These are phyloP conservation scores for Melikaiella ostensackeni DNA, from an alignment of 2,888 invertebrate genomes.

Conservation along the genomic window DNA sequence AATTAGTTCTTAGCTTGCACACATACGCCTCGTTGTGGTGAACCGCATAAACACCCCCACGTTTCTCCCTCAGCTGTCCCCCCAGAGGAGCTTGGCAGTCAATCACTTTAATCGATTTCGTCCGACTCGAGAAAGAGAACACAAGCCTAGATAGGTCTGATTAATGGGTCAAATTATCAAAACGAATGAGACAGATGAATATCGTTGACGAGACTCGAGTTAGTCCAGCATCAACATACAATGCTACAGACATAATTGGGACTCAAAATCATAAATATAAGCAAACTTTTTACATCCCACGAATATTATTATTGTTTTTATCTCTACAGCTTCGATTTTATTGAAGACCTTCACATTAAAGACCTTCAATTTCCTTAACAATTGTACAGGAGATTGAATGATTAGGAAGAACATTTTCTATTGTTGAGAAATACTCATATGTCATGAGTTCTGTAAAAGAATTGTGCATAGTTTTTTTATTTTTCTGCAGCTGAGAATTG, in stretches of 20 bases:
- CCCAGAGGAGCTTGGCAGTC: slow-evolving; percentile 31
- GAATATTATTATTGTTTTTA: neutral
- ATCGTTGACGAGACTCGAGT: slow-evolving; percentile 30
- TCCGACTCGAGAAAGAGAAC: slow-evolving; percentile 28
- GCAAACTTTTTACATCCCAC: neutral
- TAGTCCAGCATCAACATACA: slow-evolving; percentile 27
- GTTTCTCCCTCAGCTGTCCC: slow-evolving; percentile 17
- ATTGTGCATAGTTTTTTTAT: too few relatives aligned
- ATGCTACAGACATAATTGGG: slow-evolving; percentile 21
- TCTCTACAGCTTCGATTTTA: neutral
- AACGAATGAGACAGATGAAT: slow-evolving; percentile 40
- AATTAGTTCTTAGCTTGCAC: slow-evolving; percentile 33
- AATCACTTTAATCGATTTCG: slow-evolving; percentile 39
- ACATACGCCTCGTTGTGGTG: slow-evolving; percentile 9
- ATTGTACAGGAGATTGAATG: too few relatives aligned
- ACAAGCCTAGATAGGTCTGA: slow-evolving; percentile 39
- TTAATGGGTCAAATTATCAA: slow-evolving; percentile 40
- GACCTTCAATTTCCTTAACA: neutral
- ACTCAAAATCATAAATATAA: slow-evolving; percentile 1
- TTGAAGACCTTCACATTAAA: neutral
- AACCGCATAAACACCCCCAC: slow-evolving; percentile 33
- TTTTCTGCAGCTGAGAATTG: too few relatives aligned
- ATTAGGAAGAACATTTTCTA: too few relatives aligned
- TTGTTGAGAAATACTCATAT: too few relatives aligned
- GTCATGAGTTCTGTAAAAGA: too few relatives aligned